Percentiles rank a stretch among this genome's conserved stretches.
Conservation (phyloP, 2,797 vertebrate genomes). For the Astyanax mexicanus region DNA sequence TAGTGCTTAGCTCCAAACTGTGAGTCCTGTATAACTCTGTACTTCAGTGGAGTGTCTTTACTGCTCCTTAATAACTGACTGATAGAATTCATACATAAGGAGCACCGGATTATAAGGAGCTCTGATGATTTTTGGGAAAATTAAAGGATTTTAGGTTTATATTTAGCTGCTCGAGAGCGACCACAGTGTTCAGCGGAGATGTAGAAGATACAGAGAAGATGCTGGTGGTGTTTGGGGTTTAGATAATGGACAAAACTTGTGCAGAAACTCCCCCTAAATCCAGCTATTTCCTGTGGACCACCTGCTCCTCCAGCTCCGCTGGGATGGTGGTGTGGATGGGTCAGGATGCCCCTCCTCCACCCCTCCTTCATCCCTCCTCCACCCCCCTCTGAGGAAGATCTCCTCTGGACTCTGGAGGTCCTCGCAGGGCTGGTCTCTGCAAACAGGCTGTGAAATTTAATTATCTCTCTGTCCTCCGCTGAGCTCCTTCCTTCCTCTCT, state of each 20-base stretch:
- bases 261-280: constrained; percentile 31
- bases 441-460: constrained; percentile 72
- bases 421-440: constrained; percentile 54
- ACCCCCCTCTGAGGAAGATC: constrained; percentile 48
- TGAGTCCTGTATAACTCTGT: too few species aligned
- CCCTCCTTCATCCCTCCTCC: neutral
- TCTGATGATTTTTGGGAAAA: too few species aligned
- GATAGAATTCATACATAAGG: too few species aligned
- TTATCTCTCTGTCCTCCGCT: constrained; percentile 64
- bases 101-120: too few species aligned
- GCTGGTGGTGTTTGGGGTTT: neutral
- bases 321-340: constrained; percentile 45
- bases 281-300: constrained; percentile 53
- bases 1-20: too few species aligned
- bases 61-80: too few species aligned
- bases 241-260: constrained; percentile 24
- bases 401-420: constrained; percentile 56
- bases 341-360: constrained; percentile 50
- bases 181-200: neutral
- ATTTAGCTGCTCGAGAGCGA: too few species aligned
- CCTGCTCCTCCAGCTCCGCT: constrained; percentile 53
- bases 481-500: constrained; percentile 63
- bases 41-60: too few species aligned
- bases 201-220: too few species aligned
- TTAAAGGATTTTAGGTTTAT: too few species aligned